phyloP scores from a whole-genome alignment of 1,140 invertebrate species.

The Scylla paramamosain region DNA sequence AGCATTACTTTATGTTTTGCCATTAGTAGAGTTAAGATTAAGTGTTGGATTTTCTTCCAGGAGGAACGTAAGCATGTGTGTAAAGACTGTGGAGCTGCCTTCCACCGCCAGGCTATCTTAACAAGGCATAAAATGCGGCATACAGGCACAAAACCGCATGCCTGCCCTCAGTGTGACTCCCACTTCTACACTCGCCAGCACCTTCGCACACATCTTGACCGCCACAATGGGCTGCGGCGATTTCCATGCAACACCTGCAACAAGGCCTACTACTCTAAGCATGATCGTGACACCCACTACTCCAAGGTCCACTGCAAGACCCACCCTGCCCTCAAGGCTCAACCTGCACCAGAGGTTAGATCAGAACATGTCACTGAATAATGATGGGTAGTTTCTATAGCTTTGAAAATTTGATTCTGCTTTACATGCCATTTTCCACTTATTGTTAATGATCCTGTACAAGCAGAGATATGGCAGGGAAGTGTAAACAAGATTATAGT shows the following conservation, averaged over 20 bases:
- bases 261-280: conserved; percentile 66
- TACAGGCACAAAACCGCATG: conserved; percentile 60
- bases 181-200: conserved; percentile 63
- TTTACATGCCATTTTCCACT: no score
- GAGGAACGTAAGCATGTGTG: conserved; percentile 58
- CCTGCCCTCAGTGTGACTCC: conserved; percentile 50
- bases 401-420: no score
- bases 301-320: conserved; percentile 57
- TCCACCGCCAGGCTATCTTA: conserved; percentile 50
- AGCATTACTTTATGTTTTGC: not conserved
- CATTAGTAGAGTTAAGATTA: not conserved
- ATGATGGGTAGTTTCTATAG: no score
- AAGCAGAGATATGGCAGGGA: no score
- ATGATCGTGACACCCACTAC: conserved; percentile 62
- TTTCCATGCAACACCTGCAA: conserved; percentile 55
- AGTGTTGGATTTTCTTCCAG: no score
- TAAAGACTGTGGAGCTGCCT: conserved; percentile 61
- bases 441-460: no score
- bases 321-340: conserved; percentile 35
- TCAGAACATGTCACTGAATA: conserved; percentile 44
- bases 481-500: no score
- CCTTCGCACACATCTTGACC: conserved; percentile 58
- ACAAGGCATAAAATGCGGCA: conserved; percentile 64
- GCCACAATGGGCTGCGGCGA: conserved; percentile 45
- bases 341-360: not conserved